Evolutionary conservation across 2,797 vertebrate genomes (phyloP).

Genomic region (Potorous gilbertii): DNA sequence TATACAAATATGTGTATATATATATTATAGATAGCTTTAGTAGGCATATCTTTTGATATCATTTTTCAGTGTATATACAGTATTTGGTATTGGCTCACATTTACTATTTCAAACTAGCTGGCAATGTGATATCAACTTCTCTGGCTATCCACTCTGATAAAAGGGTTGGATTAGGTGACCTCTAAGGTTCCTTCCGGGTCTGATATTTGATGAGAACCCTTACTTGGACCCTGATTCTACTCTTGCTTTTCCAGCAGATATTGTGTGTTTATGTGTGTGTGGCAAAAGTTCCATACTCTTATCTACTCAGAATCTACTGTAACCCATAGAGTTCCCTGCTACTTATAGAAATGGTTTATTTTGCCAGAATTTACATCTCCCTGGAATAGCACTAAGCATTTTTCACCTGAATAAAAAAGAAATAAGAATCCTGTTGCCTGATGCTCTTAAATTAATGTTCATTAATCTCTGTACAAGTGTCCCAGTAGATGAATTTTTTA

Average conservation of each 20-base stretch:
- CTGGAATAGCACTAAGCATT: background rate
- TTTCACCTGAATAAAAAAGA: slow-evolving; percentile 24
- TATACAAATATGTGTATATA: too few relatives aligned
- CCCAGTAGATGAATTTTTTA: slow-evolving; percentile 3
- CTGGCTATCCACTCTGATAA: background rate
- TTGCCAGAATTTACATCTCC: background rate
- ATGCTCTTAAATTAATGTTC: slow-evolving; percentile 1
- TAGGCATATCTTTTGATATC: background rate
- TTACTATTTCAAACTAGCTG: background rate
- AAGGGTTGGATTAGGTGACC: background rate
- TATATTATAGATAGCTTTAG: too few relatives aligned
- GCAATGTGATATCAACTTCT: background rate
- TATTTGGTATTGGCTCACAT: background rate
- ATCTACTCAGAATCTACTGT: background rate
- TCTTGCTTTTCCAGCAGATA: slow-evolving; percentile 3
- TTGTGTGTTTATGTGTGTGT: background rate
- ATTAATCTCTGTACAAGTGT: background rate
- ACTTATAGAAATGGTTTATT: slow-evolving; percentile 12
- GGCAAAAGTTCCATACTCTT: background rate
- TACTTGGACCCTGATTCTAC: background rate
- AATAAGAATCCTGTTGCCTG: background rate
- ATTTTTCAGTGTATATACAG: background rate
- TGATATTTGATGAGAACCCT: background rate
- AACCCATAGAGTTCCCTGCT: background rate
- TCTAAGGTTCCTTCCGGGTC: background rate